A percentile compares a stretch with the other conserved stretches of the same genome.
These are phyloP conservation scores for Sebastolobus alascanus DNA, from an alignment of 2,797 vertebrate genomes.

Conservation along the genomic window DNA sequence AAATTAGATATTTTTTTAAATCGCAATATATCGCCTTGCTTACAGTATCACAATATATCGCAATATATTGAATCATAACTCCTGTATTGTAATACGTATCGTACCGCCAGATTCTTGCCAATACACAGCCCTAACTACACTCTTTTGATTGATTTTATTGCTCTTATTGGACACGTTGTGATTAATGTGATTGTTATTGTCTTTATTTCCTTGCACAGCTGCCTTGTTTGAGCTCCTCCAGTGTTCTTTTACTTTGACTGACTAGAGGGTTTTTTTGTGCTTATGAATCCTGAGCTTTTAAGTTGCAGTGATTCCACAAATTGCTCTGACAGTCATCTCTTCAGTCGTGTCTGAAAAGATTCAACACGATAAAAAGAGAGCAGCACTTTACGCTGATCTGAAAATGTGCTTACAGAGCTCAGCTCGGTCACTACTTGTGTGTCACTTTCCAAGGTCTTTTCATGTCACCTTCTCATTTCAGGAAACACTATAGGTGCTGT, in stretches of 20 bases:
- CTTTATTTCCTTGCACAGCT: background rate
- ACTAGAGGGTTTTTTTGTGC: slow-evolving; percentile 1
- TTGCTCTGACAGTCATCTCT: slow-evolving; percentile 4
- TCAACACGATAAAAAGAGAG: background rate
- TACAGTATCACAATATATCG: no score
- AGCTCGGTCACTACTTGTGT: background rate
- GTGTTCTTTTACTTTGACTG: slow-evolving; percentile 25
- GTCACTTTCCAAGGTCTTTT: slow-evolving; percentile 34
- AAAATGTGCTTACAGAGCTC: slow-evolving; percentile 26
- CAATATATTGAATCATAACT: no score
- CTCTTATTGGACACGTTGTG: background rate
- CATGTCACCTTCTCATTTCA: slow-evolving; percentile 57
- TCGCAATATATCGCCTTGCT: no score
- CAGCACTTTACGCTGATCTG: slow-evolving; percentile 1
- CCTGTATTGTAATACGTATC: no score
- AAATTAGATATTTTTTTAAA: no score
- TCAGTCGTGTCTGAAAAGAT: background rate
- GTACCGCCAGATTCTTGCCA: no score
- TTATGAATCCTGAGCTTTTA: slow-evolving; percentile 8
- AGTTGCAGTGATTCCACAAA: slow-evolving; percentile 6
- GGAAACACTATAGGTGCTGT: slow-evolving; percentile 55
- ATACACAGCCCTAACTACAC: background rate
- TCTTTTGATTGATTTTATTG: slow-evolving; percentile 10
- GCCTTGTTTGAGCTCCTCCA: background rate
- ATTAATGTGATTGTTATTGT: slow-evolving; percentile 17